Conservation (phyloP, 2,113 vertebrate genomes). For the Eublepharis macularius region DNA sequence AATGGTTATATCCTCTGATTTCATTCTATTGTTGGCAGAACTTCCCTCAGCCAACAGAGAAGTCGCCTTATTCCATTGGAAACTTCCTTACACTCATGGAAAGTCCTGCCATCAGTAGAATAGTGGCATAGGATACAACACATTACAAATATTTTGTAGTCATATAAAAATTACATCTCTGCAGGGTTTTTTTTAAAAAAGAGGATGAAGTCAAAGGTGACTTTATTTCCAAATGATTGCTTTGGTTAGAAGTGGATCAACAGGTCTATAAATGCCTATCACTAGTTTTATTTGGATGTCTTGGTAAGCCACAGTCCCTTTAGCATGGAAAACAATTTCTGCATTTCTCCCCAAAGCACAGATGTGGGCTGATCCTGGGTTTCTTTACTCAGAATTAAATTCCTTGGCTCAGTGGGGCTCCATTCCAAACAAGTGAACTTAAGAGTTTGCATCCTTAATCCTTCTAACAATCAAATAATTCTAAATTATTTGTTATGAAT, state of each 20-base stretch:
- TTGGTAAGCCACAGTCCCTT: neutral
- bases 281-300: neutral
- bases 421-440: neutral
- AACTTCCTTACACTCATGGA: too few species aligned
- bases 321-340: neutral
- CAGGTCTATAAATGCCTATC: neutral
- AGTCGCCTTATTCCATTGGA: too few species aligned
- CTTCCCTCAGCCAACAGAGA: too few species aligned
- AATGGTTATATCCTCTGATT: neutral
- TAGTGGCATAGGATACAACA: too few species aligned
- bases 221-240: neutral
- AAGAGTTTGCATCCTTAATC: neutral
- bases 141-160: neutral
- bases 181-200: conserved; percentile 7
- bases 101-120: too few species aligned
- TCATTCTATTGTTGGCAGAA: too few species aligned
- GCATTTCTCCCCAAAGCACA: neutral
- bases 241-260: neutral
- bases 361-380: neutral
- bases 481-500: conserved; percentile 21
- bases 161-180: neutral
- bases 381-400: neutral
- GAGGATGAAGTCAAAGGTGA: neutral
- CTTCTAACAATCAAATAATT: conserved; percentile 12
- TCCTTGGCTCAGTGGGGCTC: neutral